Percentiles rank a stretch among this genome's conserved stretches.
These are phyloP conservation scores for Saccostrea glomerata DNA, from an alignment of 1,140 invertebrate species.

Conservation along the genomic window DNA sequence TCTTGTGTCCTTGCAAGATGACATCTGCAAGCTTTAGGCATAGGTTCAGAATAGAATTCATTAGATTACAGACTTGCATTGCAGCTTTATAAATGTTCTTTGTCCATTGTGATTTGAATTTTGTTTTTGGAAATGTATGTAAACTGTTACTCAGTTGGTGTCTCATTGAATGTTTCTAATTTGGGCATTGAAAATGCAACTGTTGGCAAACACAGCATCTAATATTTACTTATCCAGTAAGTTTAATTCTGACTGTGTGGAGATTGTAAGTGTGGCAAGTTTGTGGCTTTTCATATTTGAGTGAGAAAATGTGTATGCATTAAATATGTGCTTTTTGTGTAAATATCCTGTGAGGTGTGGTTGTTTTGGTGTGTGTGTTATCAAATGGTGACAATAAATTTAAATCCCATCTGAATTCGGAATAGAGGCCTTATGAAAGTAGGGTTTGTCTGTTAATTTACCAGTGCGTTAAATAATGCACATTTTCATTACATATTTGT, in stretches of 20 bases:
- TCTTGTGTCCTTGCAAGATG: background rate
- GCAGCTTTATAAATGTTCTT: background rate
- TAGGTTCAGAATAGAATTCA: background rate
- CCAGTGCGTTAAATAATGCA: background rate
- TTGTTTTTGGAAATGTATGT: background rate
- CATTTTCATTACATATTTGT: background rate
- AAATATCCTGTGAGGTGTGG: background rate
- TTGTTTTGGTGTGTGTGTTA: background rate
- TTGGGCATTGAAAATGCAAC: background rate
- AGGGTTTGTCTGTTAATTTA: conserved; percentile 7
- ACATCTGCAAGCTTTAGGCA: background rate
- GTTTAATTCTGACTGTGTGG: background rate
- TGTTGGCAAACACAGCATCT: background rate
- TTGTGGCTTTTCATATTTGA: background rate
- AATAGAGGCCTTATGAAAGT: background rate
- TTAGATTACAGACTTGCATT: background rate
- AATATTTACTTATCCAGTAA: background rate
- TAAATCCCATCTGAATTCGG: background rate
- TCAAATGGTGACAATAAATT: background rate
- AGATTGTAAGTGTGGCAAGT: background rate
- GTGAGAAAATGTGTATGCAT: background rate
- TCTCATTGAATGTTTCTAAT: background rate
- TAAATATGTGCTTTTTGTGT: background rate
- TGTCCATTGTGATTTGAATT: background rate
- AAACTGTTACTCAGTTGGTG: background rate